Evolutionary conservation across 2,113 vertebrate species (phyloP).

Genomic region (Falco punctatus): DNA sequence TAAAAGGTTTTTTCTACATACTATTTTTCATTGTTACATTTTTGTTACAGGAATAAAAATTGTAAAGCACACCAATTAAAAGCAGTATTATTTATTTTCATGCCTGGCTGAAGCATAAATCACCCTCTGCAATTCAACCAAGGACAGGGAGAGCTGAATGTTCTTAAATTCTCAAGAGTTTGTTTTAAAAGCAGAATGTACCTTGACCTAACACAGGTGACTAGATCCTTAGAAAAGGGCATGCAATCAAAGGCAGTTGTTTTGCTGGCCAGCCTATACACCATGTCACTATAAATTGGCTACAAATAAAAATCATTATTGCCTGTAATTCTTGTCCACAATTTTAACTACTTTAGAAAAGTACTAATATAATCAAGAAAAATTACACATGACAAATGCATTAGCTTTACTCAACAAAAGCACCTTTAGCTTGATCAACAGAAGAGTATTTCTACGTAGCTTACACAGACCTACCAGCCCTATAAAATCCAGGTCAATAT

Average conservation of each 20-base stretch:
- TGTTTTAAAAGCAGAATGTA: conserved; percentile 73
- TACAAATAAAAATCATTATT: conserved; percentile 70
- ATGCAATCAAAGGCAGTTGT: conserved; percentile 52
- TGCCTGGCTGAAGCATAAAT: conserved; percentile 54
- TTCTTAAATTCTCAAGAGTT: conserved; percentile 69
- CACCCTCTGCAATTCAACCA: conserved; percentile 61
- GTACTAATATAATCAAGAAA: conserved; percentile 47
- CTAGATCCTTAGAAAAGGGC: conserved; percentile 66
- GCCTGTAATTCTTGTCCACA: conserved; percentile 25
- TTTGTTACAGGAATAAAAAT: conserved; percentile 47
- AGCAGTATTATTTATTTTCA: conserved; percentile 55
- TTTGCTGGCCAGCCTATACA: conserved; percentile 62
- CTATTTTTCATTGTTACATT: conserved; percentile 33
- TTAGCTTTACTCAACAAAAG: not conserved
- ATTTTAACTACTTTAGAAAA: conserved; percentile 54
- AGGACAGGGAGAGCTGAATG: conserved; percentile 58
- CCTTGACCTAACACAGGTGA: conserved; percentile 72
- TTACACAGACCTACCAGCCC: not conserved
- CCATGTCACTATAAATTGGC: conserved; percentile 48
- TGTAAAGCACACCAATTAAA: conserved; percentile 46
- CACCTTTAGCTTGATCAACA: not conserved
- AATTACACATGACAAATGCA: conserved; percentile 27
- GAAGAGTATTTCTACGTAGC: not conserved
- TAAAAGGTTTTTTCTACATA: not conserved
- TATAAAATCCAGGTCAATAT: not conserved